These are phyloP conservation scores for Druceiella hillmani DNA, from an alignment of 2,888 invertebrate species.

Conservation along the genomic window DNA sequence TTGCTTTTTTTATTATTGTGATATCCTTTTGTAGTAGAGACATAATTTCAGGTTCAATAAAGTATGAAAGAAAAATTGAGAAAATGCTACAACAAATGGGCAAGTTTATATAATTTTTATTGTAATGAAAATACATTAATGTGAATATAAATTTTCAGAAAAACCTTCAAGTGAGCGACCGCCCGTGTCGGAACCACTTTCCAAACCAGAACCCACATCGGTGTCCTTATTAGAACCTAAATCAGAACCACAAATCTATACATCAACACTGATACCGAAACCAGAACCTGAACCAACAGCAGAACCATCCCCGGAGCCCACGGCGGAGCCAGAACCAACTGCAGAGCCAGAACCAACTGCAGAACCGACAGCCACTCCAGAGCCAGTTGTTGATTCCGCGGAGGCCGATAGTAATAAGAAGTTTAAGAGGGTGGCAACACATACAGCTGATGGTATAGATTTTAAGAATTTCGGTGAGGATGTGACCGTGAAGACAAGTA, in stretches of 20 bases:
- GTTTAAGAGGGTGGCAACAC: conserved; percentile 51
- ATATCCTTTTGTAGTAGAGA: too few species aligned
- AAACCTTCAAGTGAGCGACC: too few species aligned
- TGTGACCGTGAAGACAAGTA: conserved; percentile 72
- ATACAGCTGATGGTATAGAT: conserved; percentile 41
- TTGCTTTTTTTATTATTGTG: too few species aligned
- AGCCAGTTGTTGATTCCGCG: conserved; percentile 25
- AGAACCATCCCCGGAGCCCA: conserved; percentile 30
- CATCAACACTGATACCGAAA: conserved; percentile 32
- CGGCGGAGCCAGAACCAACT: conserved; percentile 24
- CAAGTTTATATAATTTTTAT: too few species aligned
- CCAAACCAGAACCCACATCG: conserved; percentile 38
- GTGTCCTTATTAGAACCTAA: conserved; percentile 36
- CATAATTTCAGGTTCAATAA: too few species aligned
- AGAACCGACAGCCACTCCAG: conserved; percentile 8
- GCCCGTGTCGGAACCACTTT: conserved; percentile 34
- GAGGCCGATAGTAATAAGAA: conserved; percentile 39
- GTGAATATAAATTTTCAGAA: too few species aligned
- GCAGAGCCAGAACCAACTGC: conserved; percentile 15
- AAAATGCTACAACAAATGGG: too few species aligned
- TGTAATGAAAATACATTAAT: too few species aligned
- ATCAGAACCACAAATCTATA: conserved; percentile 32
- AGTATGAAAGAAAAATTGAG: too few species aligned
- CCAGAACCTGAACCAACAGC: conserved; percentile 34
- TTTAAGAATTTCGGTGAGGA: conserved; percentile 52